Conservation (phyloP, 2,888 invertebrate genomes). For the Drosophila anomalata region DNA sequence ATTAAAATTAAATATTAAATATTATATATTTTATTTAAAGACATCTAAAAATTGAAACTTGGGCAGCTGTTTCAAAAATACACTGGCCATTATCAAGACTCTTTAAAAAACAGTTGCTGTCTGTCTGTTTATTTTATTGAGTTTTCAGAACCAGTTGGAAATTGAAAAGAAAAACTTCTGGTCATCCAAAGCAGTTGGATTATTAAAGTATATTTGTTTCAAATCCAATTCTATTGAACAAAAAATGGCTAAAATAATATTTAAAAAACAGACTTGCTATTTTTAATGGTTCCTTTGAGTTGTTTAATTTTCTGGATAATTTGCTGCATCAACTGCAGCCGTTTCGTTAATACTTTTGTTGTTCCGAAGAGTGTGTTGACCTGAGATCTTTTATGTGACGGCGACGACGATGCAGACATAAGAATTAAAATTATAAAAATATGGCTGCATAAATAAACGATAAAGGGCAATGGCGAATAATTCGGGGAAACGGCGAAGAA, state of each 20-base stretch:
- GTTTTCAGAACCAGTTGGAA: not conserved
- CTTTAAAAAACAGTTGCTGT: not conserved
- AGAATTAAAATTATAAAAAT: conserved; percentile 52
- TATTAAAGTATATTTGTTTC: not conserved
- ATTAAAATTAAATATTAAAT: too few species aligned
- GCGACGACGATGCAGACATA: conserved; percentile 34
- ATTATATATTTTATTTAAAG: not conserved
- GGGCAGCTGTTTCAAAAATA: not conserved
- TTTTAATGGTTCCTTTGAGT: not conserved
- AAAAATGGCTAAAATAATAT: not conserved
- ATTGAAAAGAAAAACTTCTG: not conserved
- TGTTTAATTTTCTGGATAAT: not conserved
- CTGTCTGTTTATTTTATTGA: not conserved
- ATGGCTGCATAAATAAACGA: conserved; percentile 63
- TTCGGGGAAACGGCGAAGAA: conserved; percentile 44
- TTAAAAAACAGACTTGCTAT: not conserved
- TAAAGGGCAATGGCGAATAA: conserved; percentile 30
- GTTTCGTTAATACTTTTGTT: not conserved
- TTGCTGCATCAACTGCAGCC: not conserved
- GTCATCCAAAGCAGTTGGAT: not conserved
- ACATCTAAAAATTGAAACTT: not conserved
- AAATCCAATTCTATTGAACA: not conserved
- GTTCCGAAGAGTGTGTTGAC: conserved; percentile 57
- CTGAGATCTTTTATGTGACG: conserved; percentile 59
- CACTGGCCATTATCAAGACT: not conserved